Evolutionary conservation across 2,797 vertebrate genomes (phyloP), one percentile per base, ranked within the genome.

Genomic region (Microctenopoma steveboyesi): DNA sequence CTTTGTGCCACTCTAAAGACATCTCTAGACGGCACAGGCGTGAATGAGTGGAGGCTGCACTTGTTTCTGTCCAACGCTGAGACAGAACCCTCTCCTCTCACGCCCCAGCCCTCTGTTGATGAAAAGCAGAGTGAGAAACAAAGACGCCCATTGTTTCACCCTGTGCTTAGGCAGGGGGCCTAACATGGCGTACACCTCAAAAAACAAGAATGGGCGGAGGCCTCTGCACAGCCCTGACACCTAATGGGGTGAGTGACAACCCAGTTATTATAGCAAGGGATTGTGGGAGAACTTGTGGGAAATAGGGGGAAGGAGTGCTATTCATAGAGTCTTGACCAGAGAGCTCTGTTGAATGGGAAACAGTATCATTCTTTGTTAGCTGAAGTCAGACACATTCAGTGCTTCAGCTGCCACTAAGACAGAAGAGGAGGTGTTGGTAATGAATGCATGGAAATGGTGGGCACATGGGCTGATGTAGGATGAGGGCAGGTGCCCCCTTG

Each of bases 121-220:
- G 84, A 74, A 83, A 79, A 84, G 80, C 78, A 69, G 60, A 54
- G 51, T 42, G 74, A 64, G 50, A 71, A 40, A 93, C 88, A 92
- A 88, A 90, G 89, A 47, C 8, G 4, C 40, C 42, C 84, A 80
- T 91, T 93, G 89, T 93, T 89, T 88, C 67, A 72, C 69, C 45
- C 71, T 84, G 80, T 73, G 77, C 78, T 82, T 35, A 47, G 39
- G 52, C 48, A 35, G 11, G 53, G 67, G 61, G 47, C 25, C 63
- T 51, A 80, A 85, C 82, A 82, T 72, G 60, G 68, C 74, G 58
- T 79, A 66, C 66, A 87, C 81, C 83, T 86, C 73, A 74, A 79
- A 79, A 86, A 83, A 89, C 79, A 81, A 89, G 79, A 82, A 59
- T 25, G 1, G 59, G 49, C 69, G 55, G 84, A 76, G 78, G 78